Evolutionary conservation across 2,113 vertebrate genomes (phyloP).

Genomic region (Hystrix brachyura): DNA sequence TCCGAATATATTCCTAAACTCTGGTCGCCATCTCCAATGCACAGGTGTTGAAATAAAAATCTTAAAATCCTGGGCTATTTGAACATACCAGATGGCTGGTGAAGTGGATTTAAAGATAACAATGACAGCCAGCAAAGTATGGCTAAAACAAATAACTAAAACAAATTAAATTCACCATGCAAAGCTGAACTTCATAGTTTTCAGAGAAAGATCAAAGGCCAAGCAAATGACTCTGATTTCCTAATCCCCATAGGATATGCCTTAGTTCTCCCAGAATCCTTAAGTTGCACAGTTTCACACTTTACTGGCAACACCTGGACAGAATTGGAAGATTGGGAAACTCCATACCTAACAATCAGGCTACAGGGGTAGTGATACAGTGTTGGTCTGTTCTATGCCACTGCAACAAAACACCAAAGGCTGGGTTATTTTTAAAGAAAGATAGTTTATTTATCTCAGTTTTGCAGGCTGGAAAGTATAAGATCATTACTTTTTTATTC

Average conservation of each 20-base stretch:
- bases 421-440: not conserved
- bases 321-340: not conserved
- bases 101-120: not conserved
- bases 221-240: conserved; percentile 59
- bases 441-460: not conserved
- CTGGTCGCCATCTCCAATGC: conserved; percentile 5
- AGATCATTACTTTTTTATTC: too few species aligned
- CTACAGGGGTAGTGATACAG: accelerated
- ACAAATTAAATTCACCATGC: conserved; percentile 58
- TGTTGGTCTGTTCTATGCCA: not conserved
- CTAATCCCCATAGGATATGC: not conserved
- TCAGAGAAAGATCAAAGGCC: conserved; percentile 57
- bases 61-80: not conserved
- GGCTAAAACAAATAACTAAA: conserved; percentile 54
- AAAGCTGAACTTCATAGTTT: conserved; percentile 36
- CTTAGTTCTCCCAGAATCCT: conserved; percentile 50
- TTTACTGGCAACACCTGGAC: not conserved
- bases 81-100: not conserved
- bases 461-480: not conserved
- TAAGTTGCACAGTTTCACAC: not conserved
- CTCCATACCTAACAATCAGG: not conserved
- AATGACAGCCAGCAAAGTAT: not conserved
- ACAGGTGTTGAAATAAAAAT: conserved; percentile 47
- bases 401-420: not conserved
- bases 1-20: not conserved